These are phyloP conservation scores for Trichonephila inaurata DNA, from an alignment of 1,140 invertebrate species.

Conservation along the genomic window DNA sequence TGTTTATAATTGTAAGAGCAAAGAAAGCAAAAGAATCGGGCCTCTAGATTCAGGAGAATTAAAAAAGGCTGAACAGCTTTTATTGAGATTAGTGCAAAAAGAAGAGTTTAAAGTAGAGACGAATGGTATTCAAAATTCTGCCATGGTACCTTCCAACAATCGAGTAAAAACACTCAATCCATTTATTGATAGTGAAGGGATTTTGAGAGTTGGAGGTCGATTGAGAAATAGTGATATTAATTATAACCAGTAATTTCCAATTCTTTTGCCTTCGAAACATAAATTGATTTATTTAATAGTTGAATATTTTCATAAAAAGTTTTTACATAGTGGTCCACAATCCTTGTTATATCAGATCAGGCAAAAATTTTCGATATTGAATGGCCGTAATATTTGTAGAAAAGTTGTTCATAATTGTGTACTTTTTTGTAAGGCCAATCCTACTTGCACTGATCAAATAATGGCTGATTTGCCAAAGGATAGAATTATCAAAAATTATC, in stretches of 20 bases:
- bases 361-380: too few relatives aligned
- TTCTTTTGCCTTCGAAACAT: neutral
- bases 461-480: slow-evolving; percentile 13
- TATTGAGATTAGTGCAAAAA: neutral
- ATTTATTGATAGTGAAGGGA: neutral
- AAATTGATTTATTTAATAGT: neutral
- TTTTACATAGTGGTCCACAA: neutral
- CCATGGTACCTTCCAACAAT: neutral
- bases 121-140: neutral
- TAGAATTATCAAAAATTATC: neutral
- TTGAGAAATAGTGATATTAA: neutral
- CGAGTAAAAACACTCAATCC: neutral
- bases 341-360: too few relatives aligned
- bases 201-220: slow-evolving; percentile 25
- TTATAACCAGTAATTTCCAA: neutral
- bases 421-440: neutral
- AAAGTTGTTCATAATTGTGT: neutral
- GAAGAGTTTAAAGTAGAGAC: neutral
- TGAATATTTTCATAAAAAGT: neutral
- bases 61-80: neutral
- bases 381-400: too few relatives aligned
- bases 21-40: neutral
- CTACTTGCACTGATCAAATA: neutral
- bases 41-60: neutral
- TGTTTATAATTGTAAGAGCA: neutral